These are phyloP conservation scores for Sarcophaga subvicina DNA, from an alignment of 2,888 invertebrate species.

Conservation along the genomic window DNA sequence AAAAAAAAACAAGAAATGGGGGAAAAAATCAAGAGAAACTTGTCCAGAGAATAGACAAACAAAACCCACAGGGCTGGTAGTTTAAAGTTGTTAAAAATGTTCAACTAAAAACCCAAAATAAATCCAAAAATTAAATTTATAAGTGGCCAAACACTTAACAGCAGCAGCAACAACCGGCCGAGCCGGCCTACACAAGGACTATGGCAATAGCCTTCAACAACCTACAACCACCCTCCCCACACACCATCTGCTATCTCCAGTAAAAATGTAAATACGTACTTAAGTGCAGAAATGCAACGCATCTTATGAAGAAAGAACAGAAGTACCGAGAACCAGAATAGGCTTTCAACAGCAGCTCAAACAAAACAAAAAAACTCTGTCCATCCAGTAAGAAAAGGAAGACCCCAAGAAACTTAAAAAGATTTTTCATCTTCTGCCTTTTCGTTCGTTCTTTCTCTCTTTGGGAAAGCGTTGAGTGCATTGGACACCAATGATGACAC, in stretches of 20 bases:
- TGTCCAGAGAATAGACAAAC: conserved; percentile 5
- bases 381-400: conserved; percentile 5
- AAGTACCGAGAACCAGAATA: not conserved
- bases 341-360: not conserved
- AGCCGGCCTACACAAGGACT: conserved; percentile 22
- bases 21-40: not conserved
- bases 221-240: conserved; percentile 1
- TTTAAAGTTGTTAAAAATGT: conserved; percentile 40
- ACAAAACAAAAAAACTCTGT: not conserved
- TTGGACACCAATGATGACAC: conserved; percentile 68
- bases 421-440: conserved; percentile 32
- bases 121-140: conserved; percentile 58
- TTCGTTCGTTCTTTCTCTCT: not conserved
- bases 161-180: conserved; percentile 7
- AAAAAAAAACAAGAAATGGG: not conserved
- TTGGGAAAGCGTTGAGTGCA: conserved; percentile 60
- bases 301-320: not conserved
- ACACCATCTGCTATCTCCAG: not conserved
- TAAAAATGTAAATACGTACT: conserved; percentile 6
- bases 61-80: conserved; percentile 3
- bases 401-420: conserved; percentile 38
- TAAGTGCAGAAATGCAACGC: conserved; percentile 22
- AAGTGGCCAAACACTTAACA: conserved; percentile 51
- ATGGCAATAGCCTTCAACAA: not conserved
- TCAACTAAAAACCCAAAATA: conserved; percentile 48